Conservation (phyloP, 2,888 invertebrate genomes). For the Phragmatobia fuliginosa region DNA sequence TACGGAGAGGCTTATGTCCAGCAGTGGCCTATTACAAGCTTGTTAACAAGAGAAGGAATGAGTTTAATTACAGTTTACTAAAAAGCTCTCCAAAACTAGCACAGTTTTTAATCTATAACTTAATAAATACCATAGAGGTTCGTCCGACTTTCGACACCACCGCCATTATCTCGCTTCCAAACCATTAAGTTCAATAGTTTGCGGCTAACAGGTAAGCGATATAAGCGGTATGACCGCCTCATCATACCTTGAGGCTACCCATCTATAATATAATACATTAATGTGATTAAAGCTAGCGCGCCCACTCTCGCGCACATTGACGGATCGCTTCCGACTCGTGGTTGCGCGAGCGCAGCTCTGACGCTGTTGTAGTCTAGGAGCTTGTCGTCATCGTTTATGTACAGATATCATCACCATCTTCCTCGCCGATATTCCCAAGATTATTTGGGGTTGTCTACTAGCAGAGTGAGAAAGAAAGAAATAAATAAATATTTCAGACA, state of each 20-base stretch:
- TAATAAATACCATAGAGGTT: background rate
- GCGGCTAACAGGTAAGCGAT: slow-evolving; percentile 8
- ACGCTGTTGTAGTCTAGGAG: slow-evolving; percentile 15
- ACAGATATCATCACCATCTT: no score
- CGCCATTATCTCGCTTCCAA: slow-evolving; percentile 10
- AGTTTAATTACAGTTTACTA: background rate
- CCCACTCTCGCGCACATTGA: slow-evolving; percentile 46
- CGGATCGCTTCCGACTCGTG: slow-evolving; percentile 51
- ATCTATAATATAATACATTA: slow-evolving; percentile 46
- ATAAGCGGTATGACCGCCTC: slow-evolving; percentile 10
- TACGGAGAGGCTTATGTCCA: no score
- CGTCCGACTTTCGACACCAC: slow-evolving; percentile 9
- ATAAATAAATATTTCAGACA: no score
- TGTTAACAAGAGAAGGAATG: no score
- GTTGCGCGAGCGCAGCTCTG: slow-evolving; percentile 19
- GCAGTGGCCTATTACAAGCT: no score
- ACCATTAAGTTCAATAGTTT: slow-evolving; percentile 13
- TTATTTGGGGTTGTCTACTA: no score
- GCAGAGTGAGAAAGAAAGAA: no score
- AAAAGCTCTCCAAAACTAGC: background rate
- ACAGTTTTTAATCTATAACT: background rate
- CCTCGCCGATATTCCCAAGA: no score
- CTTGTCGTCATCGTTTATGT: no score
- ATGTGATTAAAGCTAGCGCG: slow-evolving; percentile 27
- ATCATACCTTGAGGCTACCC: slow-evolving; percentile 19